A percentile compares a stretch with the other conserved stretches of the same genome.
These are phyloP conservation scores for Kryptopterus vitreolus DNA, from an alignment of 2,797 vertebrate species.

Conservation along the genomic window DNA sequence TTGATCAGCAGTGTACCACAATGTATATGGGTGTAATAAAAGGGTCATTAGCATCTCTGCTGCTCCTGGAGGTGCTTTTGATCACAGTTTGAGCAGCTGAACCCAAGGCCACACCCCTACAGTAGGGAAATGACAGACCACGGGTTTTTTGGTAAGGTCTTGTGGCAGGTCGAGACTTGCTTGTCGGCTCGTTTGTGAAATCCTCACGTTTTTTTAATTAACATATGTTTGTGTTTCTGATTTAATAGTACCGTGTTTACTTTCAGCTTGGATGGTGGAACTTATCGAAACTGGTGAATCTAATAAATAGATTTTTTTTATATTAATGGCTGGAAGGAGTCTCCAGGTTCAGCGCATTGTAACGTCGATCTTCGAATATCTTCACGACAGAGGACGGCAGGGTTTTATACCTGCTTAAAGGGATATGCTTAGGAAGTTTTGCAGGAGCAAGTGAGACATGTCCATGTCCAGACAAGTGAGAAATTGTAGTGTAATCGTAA, in stretches of 20 bases:
- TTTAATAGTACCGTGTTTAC: neutral
- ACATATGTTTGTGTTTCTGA: neutral
- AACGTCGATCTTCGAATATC: neutral
- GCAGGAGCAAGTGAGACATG: neutral
- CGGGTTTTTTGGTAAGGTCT: constrained; percentile 53
- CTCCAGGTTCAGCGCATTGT: neutral
- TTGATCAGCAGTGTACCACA: constrained; percentile 33
- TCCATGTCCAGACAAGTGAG: neutral
- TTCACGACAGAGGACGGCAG: neutral
- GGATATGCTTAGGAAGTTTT: too few species aligned
- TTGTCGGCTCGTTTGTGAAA: constrained; percentile 52
- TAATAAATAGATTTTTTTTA: neutral
- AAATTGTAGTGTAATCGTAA: too few species aligned
- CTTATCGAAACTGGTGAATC: neutral
- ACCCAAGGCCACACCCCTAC: constrained; percentile 60
- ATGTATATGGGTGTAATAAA: constrained; percentile 16
- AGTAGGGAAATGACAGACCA: constrained; percentile 57
- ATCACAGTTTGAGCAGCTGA: constrained; percentile 40
- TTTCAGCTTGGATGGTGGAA: constrained; percentile 2
- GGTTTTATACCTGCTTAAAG: neutral
- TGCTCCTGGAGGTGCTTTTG: constrained; percentile 16
- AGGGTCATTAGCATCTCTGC: constrained; percentile 22
- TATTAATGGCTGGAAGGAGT: too few species aligned
- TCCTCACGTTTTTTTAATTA: neutral
- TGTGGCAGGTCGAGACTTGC: constrained; percentile 66